Percentiles rank a stretch among this genome's conserved stretches.
Conservation (phyloP, 2,113 vertebrate genomes). For the Ornithorhynchus anatinus region DNA sequence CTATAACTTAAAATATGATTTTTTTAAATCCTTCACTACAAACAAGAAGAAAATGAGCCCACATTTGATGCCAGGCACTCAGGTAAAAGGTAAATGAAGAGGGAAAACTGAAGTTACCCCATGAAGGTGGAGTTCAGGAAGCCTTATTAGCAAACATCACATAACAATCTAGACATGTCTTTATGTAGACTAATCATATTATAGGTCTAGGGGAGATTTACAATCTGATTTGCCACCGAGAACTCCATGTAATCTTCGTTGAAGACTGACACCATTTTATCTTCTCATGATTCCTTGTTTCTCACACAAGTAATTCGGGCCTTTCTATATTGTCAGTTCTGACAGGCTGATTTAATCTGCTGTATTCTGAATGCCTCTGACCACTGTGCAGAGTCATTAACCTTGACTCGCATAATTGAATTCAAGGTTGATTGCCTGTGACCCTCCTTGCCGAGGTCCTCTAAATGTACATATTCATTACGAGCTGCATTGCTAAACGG, state of each 20-base stretch:
- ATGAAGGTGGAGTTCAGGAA: slow-evolving; percentile 77
- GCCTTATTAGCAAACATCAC: slow-evolving; percentile 84
- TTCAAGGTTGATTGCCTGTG: slow-evolving; percentile 99
- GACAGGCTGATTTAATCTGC: slow-evolving; percentile 94
- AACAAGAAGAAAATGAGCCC: slow-evolving; percentile 6
- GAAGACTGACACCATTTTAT: slow-evolving; percentile 83
- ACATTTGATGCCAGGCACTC: slow-evolving; percentile 24
- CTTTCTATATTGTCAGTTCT: slow-evolving; percentile 84
- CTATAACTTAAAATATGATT: slow-evolving; percentile 4
- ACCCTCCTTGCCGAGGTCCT: slow-evolving; percentile 89
- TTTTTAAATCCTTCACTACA: not conserved
- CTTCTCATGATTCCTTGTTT: slow-evolving; percentile 66
- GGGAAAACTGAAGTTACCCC: slow-evolving; percentile 65
- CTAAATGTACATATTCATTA: slow-evolving; percentile 99
- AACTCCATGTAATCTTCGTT: slow-evolving; percentile 81
- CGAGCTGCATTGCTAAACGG: slow-evolving; percentile 86
- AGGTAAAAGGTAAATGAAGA: slow-evolving; percentile 33
- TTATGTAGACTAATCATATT: slow-evolving; percentile 84
- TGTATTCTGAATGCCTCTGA: slow-evolving; percentile 89
- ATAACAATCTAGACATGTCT: slow-evolving; percentile 81
- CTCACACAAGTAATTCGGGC: slow-evolving; percentile 70
- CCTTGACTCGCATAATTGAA: slow-evolving; percentile 99
- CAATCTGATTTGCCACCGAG: slow-evolving; percentile 81
- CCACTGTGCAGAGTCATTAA: slow-evolving; percentile 98
- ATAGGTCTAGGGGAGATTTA: slow-evolving; percentile 71